Base-by-base conservation (phyloP, 2,797 vertebrate genomes). In the Paguma larvata region DNA sequence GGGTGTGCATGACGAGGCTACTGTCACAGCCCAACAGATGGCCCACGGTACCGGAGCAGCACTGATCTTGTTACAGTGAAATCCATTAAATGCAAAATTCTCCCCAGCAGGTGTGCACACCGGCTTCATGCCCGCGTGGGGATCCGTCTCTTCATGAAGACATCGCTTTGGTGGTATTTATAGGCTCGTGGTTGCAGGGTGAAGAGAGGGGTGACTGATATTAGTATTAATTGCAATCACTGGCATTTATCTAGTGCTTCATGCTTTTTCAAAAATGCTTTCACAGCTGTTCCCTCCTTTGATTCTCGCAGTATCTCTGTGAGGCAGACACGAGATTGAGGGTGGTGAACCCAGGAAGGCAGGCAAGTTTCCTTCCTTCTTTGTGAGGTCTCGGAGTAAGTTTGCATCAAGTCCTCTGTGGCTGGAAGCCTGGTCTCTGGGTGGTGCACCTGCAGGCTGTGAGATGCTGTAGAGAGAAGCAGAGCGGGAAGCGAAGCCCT, bases 161-260 rank as follows among this genome's bases (percentile, higher is more conserved):
- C 59, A 46, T 63, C 67, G 68, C 73, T 92, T 91, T 62, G 80
- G 63, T 75, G 41, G 67, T 94, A 97, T 95, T 97, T 95, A 93
- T 91, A 85, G 89, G 79, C 53, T 65, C 51, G 83, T 85, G 95
- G 85, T 96, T 95, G 85, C 70, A 32, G 90, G 75, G 59, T 89
- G 77, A 95, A 91, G 59, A 90, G 95, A 93, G 38, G 38, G 79
- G 77, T 85, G 83, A 94, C 59, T 92, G 85, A 78, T 97, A 94
- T 88, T 94, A 95, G 95, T 94, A 95, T 93, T 97, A 94, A 97
- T 97, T 95, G 88, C 16, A 84, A 95, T 63, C 68, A 32, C 44
- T 92, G 88, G 68, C 44, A 86, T 97, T 97, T 97, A 83, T 91
- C 53, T 85, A 70, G 12, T 83, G 68, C 51, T 91, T 96, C 91